Evolutionary conservation across 2,113 vertebrate species (phyloP).

Genomic region (Xenotilapia caudafasciata): DNA sequence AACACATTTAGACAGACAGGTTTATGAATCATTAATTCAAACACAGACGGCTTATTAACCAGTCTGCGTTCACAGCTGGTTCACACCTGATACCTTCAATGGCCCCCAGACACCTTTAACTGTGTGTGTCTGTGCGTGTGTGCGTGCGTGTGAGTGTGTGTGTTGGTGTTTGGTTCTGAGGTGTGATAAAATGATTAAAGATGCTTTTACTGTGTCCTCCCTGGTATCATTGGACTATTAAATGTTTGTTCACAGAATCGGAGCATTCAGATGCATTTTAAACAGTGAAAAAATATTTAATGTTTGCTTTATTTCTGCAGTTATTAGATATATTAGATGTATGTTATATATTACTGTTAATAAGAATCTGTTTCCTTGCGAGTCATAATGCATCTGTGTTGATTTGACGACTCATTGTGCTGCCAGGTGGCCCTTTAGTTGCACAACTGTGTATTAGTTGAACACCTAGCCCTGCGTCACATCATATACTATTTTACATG

Average conservation of each 20-base stretch:
- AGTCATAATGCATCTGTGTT: background rate
- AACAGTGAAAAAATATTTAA: background rate
- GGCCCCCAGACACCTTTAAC: constrained; percentile 36
- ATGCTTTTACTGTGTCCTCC: background rate
- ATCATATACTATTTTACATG: background rate
- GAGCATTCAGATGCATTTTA: background rate
- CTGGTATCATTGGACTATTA: background rate
- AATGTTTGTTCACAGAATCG: background rate
- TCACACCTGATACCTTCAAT: constrained; percentile 59
- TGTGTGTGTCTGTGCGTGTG: background rate
- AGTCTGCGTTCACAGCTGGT: constrained; percentile 58
- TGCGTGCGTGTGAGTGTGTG: background rate
- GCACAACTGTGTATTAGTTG: background rate
- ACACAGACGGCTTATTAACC: constrained; percentile 65
- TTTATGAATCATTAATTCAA: constrained; percentile 67
- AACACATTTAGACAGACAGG: constrained; percentile 28
- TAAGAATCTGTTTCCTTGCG: background rate
- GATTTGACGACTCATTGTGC: background rate
- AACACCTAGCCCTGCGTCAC: background rate
- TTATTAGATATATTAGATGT: background rate
- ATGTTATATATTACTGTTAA: background rate
- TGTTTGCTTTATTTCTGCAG: background rate
- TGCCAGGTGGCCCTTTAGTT: background rate
- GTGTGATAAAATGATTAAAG: constrained; percentile 8
- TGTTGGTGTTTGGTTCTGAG: background rate